A percentile compares a stretch with the other conserved stretches of the same genome.
Conservation (phyloP, 2,113 vertebrate species). For the Ammodytes marinus region DNA sequence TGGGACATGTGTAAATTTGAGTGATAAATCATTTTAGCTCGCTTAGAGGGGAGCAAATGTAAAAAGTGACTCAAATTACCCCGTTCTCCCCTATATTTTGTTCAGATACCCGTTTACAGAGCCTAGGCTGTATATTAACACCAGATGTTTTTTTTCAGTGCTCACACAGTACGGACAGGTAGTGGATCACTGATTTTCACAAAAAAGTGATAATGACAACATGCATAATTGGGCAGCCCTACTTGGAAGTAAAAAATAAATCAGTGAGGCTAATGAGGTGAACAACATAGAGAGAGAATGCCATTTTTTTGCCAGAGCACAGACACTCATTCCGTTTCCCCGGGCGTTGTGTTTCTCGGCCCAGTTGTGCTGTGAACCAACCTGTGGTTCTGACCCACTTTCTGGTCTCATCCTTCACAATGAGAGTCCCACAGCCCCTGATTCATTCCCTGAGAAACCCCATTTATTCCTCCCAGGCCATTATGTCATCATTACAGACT, state of each 20-base stretch:
- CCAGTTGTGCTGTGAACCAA: slow-evolving; percentile 64
- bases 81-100: no score
- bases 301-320: slow-evolving; percentile 23
- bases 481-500: slow-evolving; percentile 69
- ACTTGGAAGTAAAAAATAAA: not conserved
- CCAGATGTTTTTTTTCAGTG: no score
- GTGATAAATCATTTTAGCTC: no score
- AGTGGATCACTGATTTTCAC: no score
- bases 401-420: slow-evolving; percentile 66
- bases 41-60: no score
- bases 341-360: slow-evolving; percentile 30
- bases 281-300: not conserved
- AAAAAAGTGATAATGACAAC: no score
- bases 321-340: slow-evolving; percentile 37
- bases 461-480: slow-evolving; percentile 59
- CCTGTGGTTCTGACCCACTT: slow-evolving; percentile 78
- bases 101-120: no score
- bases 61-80: no score
- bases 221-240: no score
- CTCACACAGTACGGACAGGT: no score
- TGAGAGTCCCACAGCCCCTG: slow-evolving; percentile 40
- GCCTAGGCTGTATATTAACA: no score
- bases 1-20: no score
- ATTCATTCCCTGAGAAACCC: slow-evolving; percentile 64
- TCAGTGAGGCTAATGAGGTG: slow-evolving; percentile 20